Base-by-base conservation (phyloP, 2,888 invertebrate species). In the Xanthia togata region DNA sequence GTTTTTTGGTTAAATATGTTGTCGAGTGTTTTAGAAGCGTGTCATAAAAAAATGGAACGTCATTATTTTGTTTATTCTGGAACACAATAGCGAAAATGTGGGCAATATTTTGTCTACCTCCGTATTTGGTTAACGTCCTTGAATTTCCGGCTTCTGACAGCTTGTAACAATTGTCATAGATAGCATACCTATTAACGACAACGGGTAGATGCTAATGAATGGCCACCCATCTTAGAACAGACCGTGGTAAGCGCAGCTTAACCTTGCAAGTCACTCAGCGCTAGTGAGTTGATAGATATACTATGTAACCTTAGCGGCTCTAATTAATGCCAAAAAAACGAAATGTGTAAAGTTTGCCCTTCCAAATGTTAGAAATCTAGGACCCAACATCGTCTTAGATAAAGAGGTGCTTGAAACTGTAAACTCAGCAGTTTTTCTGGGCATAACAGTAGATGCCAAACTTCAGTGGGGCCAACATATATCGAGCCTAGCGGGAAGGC, bases 1-100 rank as follows among this genome's bases (percentile, higher is more conserved):
- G 74, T 83, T 86, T 76, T 85, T 79, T 68, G 67, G 74, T 64
- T 77, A 83, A 84, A 86, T 83, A 84, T 83, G 76, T 73, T 77
- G 86, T 86, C 23, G 79, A 77, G 76, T 83, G 74, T 83, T 83
- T 75, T 68, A 76, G 71, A 70, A 70, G 64, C 74, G 38, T 57
- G 71, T 65, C 71, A 70, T 72, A 70, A 84, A 84, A 84, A 84
- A 80, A 82, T 74, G 69, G 57, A 80, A 84, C 71, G 74, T 71
- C 80, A 82, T 82, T 71, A 72, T 69, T 68, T 69, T 35, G 47
- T 35, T 26, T 71, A n/a, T 65, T 65, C 73, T 44, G 4, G 35
- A 20, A 38, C 12, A 47, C 9, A 59, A 70, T 5, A 20, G 12
- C 6, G 0, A 38, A 55, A n/a, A 31, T 53, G 4, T 14, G 1